phyloP scores from a whole-genome alignment of 2,888 invertebrate species.

The Dryobotodes eremita region DNA sequence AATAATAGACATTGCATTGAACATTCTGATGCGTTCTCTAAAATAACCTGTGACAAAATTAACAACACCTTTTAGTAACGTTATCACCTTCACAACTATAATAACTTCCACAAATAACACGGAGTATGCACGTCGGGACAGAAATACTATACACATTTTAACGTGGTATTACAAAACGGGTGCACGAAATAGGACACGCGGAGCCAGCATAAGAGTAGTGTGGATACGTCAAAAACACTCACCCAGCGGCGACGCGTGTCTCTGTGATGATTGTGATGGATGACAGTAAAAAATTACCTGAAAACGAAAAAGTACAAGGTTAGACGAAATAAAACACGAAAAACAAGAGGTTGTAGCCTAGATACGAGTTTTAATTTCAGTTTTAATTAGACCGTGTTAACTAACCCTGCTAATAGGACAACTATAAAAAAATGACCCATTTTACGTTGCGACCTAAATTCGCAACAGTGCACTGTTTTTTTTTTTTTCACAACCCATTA shows the following conservation, averaged over 20 bases:
- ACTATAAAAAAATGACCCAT: slow-evolving; percentile 88
- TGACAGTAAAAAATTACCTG: slow-evolving; percentile 82
- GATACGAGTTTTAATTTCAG: slow-evolving; percentile 71
- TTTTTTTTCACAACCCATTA: slow-evolving; percentile 79
- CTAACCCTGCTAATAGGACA: slow-evolving; percentile 81
- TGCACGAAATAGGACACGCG: slow-evolving; percentile 76
- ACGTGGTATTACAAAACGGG: slow-evolving; percentile 77
- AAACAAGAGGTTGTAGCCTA: slow-evolving; percentile 71
- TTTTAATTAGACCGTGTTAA: slow-evolving; percentile 88
- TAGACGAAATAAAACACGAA: slow-evolving; percentile 68
- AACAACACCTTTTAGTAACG: slow-evolving; percentile 81
- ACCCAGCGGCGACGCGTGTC: slow-evolving; percentile 62
- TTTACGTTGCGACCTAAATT: slow-evolving; percentile 86
- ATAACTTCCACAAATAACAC: slow-evolving; percentile 85
- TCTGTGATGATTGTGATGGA: slow-evolving; percentile 45
- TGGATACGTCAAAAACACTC: slow-evolving; percentile 71
- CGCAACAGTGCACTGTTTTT: slow-evolving; percentile 81
- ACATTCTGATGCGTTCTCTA: slow-evolving; percentile 78
- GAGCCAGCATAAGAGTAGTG: slow-evolving; percentile 66
- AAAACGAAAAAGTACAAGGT: slow-evolving; percentile 80
- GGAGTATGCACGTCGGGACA: slow-evolving; percentile 78
- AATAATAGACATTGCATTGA: slow-evolving; percentile 82
- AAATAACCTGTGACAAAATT: slow-evolving; percentile 87
- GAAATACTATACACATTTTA: slow-evolving; percentile 82
- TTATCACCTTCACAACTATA: slow-evolving; percentile 87